Conservation (phyloP, 1,140 invertebrate species). For the Popillia japonica region DNA sequence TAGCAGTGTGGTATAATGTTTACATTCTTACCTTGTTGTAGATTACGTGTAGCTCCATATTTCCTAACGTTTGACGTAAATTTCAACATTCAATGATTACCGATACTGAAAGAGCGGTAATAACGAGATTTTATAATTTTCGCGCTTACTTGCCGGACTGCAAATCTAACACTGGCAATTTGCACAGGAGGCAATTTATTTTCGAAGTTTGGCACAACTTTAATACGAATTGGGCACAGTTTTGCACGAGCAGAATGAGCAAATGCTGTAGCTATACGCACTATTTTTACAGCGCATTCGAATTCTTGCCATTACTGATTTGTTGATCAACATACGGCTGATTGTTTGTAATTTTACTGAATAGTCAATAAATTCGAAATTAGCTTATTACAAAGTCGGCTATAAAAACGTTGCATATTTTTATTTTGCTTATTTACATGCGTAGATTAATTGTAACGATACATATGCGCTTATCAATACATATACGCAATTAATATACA, state of each 20-base stretch:
- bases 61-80: not conserved
- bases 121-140: constrained; percentile 18
- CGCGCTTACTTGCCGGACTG: constrained; percentile 12
- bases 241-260: constrained; percentile 13
- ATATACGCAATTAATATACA: too few species aligned
- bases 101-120: not conserved
- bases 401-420: not conserved
- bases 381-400: not conserved
- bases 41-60: constrained; percentile 23
- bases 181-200: constrained; percentile 36
- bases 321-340: not conserved
- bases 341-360: not conserved
- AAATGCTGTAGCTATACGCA: constrained; percentile 11
- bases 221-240: constrained; percentile 5
- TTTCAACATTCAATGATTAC: not conserved
- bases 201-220: constrained; percentile 33
- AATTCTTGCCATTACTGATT: not conserved
- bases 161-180: constrained; percentile 17
- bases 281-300: not conserved
- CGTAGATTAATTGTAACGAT: too few species aligned
- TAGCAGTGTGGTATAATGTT: not conserved
- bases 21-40: constrained; percentile 7
- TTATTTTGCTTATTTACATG: too few species aligned
- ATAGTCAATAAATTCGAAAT: too few species aligned
- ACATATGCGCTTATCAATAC: too few species aligned